These are phyloP conservation scores for Baccha elongata DNA, from an alignment of 2,888 invertebrate species.

Conservation along the genomic window DNA sequence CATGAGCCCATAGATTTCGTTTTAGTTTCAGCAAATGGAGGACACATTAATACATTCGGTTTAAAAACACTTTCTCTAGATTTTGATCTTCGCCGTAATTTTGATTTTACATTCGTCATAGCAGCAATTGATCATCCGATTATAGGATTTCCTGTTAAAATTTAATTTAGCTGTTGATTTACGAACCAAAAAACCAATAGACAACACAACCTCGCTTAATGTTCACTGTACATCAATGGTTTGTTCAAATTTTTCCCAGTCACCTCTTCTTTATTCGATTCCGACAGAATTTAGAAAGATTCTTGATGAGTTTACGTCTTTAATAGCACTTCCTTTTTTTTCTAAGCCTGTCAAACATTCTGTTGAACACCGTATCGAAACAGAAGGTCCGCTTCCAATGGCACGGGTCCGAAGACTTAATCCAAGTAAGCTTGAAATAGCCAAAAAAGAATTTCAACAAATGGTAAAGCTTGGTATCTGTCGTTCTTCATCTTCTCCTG, in stretches of 20 bases:
- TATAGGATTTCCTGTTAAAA: constrained; percentile 3
- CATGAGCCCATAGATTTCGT: not conserved
- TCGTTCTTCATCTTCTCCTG: constrained; percentile 70
- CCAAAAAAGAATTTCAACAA: constrained; percentile 72
- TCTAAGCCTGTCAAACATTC: constrained; percentile 18
- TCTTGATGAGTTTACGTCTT: constrained; percentile 25
- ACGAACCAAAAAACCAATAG: not conserved
- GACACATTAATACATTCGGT: constrained; percentile 17
- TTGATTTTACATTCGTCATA: constrained; percentile 12
- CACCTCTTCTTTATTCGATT: constrained; percentile 1
- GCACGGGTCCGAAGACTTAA: constrained; percentile 61
- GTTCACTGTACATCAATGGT: not conserved
- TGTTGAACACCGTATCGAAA: constrained; percentile 46
- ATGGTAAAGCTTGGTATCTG: constrained; percentile 75
- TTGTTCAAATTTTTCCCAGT: not conserved
- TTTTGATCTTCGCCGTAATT: constrained; percentile 11
- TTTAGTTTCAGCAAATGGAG: constrained; percentile 28
- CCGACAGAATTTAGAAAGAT: constrained; percentile 27
- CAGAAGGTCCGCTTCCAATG: constrained; percentile 53
- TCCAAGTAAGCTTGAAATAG: constrained; percentile 72
- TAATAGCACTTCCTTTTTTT: constrained; percentile 30
- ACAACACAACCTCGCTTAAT: not conserved
- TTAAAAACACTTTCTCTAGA: constrained; percentile 4
- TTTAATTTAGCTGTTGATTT: constrained; percentile 5
- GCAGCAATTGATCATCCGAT: not conserved